These are phyloP conservation scores for Tridacna crocea DNA, from an alignment of 2,888 invertebrate genomes.

Conservation along the genomic window DNA sequence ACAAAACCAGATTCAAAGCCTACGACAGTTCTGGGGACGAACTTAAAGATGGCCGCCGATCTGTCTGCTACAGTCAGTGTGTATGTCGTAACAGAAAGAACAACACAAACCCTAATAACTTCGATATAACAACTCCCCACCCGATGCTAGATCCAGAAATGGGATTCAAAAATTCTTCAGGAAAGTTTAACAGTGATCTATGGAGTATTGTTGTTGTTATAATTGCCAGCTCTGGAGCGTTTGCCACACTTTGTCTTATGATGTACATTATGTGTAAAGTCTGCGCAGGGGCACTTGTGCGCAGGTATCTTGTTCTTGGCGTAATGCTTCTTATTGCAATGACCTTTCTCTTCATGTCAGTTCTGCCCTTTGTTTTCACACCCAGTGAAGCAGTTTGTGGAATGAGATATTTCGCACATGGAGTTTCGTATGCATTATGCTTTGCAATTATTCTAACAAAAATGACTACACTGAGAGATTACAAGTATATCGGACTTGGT, in stretches of 20 bases:
- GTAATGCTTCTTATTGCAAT: slow-evolving; percentile 84
- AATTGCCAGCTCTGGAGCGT: slow-evolving; percentile 92
- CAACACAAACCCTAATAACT: slow-evolving; percentile 18
- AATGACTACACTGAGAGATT: slow-evolving; percentile 95
- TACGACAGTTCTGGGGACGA: slow-evolving; percentile 58
- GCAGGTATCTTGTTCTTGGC: slow-evolving; percentile 80
- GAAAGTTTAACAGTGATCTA: slow-evolving; percentile 83
- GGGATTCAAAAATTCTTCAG: slow-evolving; percentile 61
- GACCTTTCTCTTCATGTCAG: slow-evolving; percentile 82
- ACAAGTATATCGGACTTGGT: slow-evolving; percentile 91
- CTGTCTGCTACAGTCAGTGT: slow-evolving; percentile 45
- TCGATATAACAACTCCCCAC: not conserved
- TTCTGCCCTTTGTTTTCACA: slow-evolving; percentile 84
- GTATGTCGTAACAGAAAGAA: slow-evolving; percentile 61
- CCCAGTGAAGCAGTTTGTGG: slow-evolving; percentile 84
- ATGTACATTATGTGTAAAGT: slow-evolving; percentile 93
- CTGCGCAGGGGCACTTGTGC: slow-evolving; percentile 68
- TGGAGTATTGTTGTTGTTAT: slow-evolving; percentile 96
- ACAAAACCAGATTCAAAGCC: slow-evolving; percentile 47
- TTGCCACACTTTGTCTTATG: slow-evolving; percentile 93
- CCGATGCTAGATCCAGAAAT: slow-evolving; percentile 46
- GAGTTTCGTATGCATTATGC: slow-evolving; percentile 88
- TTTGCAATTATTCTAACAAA: slow-evolving; percentile 96
- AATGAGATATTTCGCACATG: slow-evolving; percentile 83
- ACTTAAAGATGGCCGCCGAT: slow-evolving; percentile 31